phyloP scores from a whole-genome alignment of 2,888 invertebrate species.

The Orthosia incerta region DNA sequence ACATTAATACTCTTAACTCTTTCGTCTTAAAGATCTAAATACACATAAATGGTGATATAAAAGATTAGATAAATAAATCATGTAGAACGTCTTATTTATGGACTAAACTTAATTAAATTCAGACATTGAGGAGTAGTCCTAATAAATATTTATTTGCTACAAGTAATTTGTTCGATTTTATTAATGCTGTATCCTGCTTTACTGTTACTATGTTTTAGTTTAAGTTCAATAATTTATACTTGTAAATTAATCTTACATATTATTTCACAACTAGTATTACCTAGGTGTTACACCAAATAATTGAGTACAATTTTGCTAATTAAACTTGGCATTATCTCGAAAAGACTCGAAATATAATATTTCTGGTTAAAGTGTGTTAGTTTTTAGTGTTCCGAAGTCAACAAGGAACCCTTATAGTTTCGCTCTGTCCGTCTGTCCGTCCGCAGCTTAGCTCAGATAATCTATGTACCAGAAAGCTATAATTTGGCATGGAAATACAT shows the following conservation, averaged over 20 bases:
- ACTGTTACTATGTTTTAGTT: constrained; percentile 16
- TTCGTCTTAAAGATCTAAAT: constrained; percentile 9
- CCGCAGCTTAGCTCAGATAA: too few species aligned
- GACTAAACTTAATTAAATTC: constrained; percentile 45
- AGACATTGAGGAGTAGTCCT: constrained; percentile 42
- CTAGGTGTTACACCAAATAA: neutral
- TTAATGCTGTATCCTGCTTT: constrained; percentile 6
- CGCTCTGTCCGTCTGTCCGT: too few species aligned
- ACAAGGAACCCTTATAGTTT: too few species aligned
- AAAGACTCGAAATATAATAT: neutral
- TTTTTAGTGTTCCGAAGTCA: too few species aligned
- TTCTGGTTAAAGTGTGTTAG: neutral
- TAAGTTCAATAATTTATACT: neutral
- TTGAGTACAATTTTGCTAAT: neutral
- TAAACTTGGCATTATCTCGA: neutral
- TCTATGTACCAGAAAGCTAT: too few species aligned
- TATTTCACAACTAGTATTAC: too few species aligned
- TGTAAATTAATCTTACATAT: neutral
- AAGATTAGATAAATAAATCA: constrained; percentile 48
- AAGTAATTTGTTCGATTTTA: constrained; percentile 33
- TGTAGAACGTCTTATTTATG: constrained; percentile 41
- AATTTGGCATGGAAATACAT: too few species aligned
- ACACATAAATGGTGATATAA: constrained; percentile 22
- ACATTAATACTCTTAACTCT: constrained; percentile 15
- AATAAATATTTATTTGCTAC: constrained; percentile 53